Evolutionary conservation across 2,113 vertebrate species (phyloP), one percentile per base, ranked within the genome.

Genomic region (Columba livia): DNA sequence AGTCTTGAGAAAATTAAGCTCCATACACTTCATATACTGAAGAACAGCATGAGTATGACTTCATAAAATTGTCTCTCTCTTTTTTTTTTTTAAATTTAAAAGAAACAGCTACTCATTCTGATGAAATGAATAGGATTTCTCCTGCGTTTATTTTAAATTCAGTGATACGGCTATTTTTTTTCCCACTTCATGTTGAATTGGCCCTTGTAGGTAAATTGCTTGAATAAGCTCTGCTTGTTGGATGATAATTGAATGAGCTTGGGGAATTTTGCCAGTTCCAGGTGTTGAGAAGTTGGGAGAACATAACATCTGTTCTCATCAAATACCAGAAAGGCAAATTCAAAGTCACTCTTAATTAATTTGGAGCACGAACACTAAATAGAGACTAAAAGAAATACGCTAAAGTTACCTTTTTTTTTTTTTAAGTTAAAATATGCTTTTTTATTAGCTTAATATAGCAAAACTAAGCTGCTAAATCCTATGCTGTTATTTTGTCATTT

Each of bases 271-370:
- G 61, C 79, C 73, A 93, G 70, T 88, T 96, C 56, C 94, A 96
- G 90, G 93, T 97, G 85, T 93, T 20, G 23, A 89, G 79, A 82
- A 96, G 51, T 85, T 91, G 40, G 81, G 80, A 95, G 83, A 91
- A 96, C 96, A 72, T 92, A 96, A 94, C 96, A 97, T 96, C 95
- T 97, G 96, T 94, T 97, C 85, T 95, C 88, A 92, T 91, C 78
- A 85, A 96, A 95, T 36, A 91, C 62, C 69, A 96, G 85, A 96
- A 85, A 83, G 89, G 56, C 71, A 94, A 93, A 96, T 90, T 95
- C 86, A 72, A 90, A 95, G 73, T 94, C 90, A 95, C 28, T 94
- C 88, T 87, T 87, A 95, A 91, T 96, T 94, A 97, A 95, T 50
- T 20, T 86, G 21, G n/a, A 94, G 69, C 50, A 93, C 44, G 56